These are phyloP conservation scores for Lethocerus indicus DNA, from an alignment of 1,140 invertebrate species.

Conservation along the genomic window DNA sequence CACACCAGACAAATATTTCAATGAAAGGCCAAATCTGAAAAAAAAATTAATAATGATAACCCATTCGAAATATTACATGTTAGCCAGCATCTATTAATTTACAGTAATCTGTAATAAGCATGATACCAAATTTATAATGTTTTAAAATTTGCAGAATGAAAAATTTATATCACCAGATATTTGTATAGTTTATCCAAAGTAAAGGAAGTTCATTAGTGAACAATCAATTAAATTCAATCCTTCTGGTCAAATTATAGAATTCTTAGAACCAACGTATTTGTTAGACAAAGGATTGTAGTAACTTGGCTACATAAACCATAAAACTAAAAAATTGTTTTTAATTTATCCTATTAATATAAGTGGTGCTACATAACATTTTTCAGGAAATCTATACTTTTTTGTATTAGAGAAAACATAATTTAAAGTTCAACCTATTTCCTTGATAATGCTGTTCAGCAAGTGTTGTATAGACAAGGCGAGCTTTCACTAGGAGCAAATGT, in stretches of 20 bases:
- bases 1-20: slow-evolving; percentile 45
- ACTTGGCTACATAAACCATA: not conserved
- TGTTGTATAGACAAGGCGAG: slow-evolving; percentile 58
- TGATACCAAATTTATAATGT: no score
- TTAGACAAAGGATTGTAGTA: slow-evolving; percentile 26
- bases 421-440: not conserved
- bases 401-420: not conserved
- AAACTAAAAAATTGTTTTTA: no score
- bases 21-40: slow-evolving; percentile 34
- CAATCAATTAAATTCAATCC: no score
- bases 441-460: slow-evolving; percentile 44
- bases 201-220: no score
- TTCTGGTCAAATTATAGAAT: no score
- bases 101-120: no score
- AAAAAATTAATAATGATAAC: no score
- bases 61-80: no score
- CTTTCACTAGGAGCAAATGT: slow-evolving; percentile 63
- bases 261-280: slow-evolving; percentile 39
- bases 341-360: not conserved
- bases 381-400: not conserved
- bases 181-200: no score
- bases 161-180: no score
- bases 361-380: not conserved
- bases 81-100: no score
- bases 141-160: no score